A percentile compares a stretch with the other conserved stretches of the same genome.
Conservation (phyloP, 64 coral and sea anemone genomes). For the Dendronephthya gigantea region DNA sequence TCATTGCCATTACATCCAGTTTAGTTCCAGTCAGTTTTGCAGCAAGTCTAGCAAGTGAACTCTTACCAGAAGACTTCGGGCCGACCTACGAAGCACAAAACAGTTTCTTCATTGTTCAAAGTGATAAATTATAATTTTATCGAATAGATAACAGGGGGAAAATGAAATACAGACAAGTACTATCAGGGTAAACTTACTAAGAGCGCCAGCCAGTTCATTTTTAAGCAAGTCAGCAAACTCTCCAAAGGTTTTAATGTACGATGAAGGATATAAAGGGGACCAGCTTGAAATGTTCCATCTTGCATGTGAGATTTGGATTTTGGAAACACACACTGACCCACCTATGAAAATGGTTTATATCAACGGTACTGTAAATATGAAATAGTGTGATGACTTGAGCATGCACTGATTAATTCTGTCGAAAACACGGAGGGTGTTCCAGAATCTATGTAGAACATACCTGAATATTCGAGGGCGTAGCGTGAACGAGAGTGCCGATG, state of each 20-base stretch:
- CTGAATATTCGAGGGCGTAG: slow-evolving; percentile 67
- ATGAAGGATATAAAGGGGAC: slow-evolving; percentile 48
- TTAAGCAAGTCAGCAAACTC: slow-evolving; percentile 81
- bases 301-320: slow-evolving; percentile 29
- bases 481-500: slow-evolving; percentile 28
- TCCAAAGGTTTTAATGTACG: slow-evolving; percentile 66
- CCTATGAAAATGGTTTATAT: slow-evolving; percentile 24
- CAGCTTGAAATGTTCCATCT: background rate
- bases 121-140: too few species aligned
- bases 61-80: slow-evolving; percentile 75
- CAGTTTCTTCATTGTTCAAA: too few species aligned
- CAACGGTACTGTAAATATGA: background rate
- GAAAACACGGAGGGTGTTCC: too few species aligned
- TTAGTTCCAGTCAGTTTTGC: slow-evolving; percentile 73
- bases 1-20: slow-evolving; percentile 89
- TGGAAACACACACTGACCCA: slow-evolving; percentile 58
- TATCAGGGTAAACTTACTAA: slow-evolving; percentile 41
- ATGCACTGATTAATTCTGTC: background rate
- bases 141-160: too few species aligned
- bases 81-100: slow-evolving; percentile 59
- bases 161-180: too few species aligned
- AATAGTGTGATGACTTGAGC: background rate
- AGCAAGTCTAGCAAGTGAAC: slow-evolving; percentile 64
- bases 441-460: background rate
- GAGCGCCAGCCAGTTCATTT: slow-evolving; percentile 94